Evolutionary conservation across 2,888 invertebrate genomes (phyloP), one percentile per base, ranked within the genome.

Genomic region (Parnassius orleans): DNA sequence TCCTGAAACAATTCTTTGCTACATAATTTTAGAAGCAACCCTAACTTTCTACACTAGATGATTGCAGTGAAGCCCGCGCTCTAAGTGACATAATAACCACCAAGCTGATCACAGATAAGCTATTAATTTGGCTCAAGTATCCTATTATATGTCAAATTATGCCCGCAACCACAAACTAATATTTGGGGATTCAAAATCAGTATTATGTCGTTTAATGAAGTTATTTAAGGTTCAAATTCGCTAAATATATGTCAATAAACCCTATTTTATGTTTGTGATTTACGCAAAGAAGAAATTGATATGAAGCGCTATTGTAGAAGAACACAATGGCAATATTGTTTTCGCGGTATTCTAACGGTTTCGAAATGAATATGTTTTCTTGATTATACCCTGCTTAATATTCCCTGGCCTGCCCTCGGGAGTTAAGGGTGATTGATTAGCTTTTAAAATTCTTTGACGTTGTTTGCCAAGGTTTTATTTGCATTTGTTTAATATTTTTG

Each of bases 81-180:
- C 80, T 83, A 83, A 87, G 82, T 87, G 90, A 87, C 86, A 87
- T 84, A 87, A 87, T 86, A 86, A 86, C 84, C 79, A 72, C 76
- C 83, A 79, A 78, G 79, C 80, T 77, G 87, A 88, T 88, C 81
- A 72, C 71, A 81, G 90, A 90, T 90, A 88, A 86, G 83, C 83
- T 83, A 87, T 87, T 89, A 88, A 90, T 90, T 89, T 88, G 80
- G 83, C 86, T 85, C 86, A 84, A 88, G 86, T 87, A 86, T 86
- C 84, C 79, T 73, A 80, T 81, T 82, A 73, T 72, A 81, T 76
- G 79, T 75, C 78, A 70, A 79, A 84, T 76, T 77, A 81, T 74
- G 73, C 76, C 72, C 71, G 61, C 60, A 68, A 74, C 72, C 59
- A 69, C 71, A 64, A 72, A 68, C 54, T 50, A 63, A 64, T 53